Evolutionary conservation across 2,888 invertebrate genomes (phyloP).

Genomic region (Tenthredo mesomela): DNA sequence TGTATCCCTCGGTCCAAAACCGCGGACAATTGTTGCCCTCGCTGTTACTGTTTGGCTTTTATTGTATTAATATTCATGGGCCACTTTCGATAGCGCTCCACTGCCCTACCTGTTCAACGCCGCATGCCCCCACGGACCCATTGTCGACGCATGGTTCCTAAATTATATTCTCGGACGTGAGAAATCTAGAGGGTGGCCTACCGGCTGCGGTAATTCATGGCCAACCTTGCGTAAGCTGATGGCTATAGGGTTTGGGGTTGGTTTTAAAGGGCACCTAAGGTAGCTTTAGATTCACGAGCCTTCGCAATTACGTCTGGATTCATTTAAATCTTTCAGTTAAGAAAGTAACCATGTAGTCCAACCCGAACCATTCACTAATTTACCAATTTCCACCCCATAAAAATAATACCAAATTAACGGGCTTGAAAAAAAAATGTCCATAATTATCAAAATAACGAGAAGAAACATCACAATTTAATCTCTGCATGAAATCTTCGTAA

Average conservation of each 20-base stretch:
- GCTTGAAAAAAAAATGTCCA: not conserved
- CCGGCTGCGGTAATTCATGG: conserved; percentile 36
- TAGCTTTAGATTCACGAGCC: conserved; percentile 9
- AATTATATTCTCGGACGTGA: conserved; percentile 41
- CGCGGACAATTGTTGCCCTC: conserved; percentile 10
- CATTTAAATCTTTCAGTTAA: conserved; percentile 2
- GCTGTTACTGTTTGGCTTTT: conserved; percentile 30
- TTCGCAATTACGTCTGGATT: conserved; percentile 11
- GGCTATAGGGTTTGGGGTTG: conserved; percentile 18
- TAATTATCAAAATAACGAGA: not conserved
- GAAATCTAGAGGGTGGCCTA: conserved; percentile 39
- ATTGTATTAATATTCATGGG: conserved; percentile 39
- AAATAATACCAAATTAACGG: not conserved
- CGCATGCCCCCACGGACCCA: not conserved
- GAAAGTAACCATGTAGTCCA: not conserved
- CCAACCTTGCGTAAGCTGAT: conserved; percentile 38
- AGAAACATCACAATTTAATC: not conserved
- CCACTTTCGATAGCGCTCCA: conserved; percentile 39
- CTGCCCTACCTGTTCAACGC: conserved; percentile 25
- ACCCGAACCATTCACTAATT: not conserved
- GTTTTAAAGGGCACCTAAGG: conserved; percentile 21
- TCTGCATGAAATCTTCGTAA: not conserved
- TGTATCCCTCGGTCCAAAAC: conserved; percentile 1
- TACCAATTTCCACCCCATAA: not conserved
- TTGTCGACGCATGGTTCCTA: conserved; percentile 27